Evolutionary conservation across 1,140 invertebrate genomes (phyloP), one percentile per base, ranked within the genome.

Genomic region (Musca domestica): DNA sequence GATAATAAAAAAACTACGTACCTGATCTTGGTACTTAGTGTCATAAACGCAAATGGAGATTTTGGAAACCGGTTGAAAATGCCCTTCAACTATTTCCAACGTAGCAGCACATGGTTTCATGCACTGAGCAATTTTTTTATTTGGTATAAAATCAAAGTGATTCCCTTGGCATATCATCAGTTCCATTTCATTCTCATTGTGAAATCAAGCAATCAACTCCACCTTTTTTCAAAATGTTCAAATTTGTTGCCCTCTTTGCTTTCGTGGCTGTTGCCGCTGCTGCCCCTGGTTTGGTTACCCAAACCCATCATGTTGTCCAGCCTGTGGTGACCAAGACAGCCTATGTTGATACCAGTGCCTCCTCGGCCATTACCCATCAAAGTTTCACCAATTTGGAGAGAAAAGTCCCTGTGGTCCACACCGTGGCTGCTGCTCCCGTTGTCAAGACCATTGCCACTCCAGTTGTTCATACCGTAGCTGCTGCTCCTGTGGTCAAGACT

Each of bases 301-400:
- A 77, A 71, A 75, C 77, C 7, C 71, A 76, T 12, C 68, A 73
- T 7, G 67, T 64, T 20, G 74, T 79, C 3, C 77, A 66, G 23
- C 47, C 65, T 22, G 65, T 73, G 12, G 69, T 78, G 54, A 46
- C 74, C 48, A 77, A 77, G 69, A 77, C 76, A 49, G 73, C 76
- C 63, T 72, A 74, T 17, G 74, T 79, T 66, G 75, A 77, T 48
- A 72, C 67, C 64, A 74, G 74, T 34, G 77, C 74, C 69, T 78
- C 80, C 51, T 80, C 83, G 27, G 81, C 77, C 64, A 81, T 86
- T 41, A 84, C 84, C 47, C 85, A 85, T 64, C 84, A 85, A 70
- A 84, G 84, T 54, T 83, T 76, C 58, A 74, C 78, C 51, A 75
- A 80, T 46, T 71, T 81, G 66, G 71, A 78, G 19, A 75, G 70